phyloP scores from a whole-genome alignment of 2,797 vertebrate species.

The Chaetodon trifasciatus region DNA sequence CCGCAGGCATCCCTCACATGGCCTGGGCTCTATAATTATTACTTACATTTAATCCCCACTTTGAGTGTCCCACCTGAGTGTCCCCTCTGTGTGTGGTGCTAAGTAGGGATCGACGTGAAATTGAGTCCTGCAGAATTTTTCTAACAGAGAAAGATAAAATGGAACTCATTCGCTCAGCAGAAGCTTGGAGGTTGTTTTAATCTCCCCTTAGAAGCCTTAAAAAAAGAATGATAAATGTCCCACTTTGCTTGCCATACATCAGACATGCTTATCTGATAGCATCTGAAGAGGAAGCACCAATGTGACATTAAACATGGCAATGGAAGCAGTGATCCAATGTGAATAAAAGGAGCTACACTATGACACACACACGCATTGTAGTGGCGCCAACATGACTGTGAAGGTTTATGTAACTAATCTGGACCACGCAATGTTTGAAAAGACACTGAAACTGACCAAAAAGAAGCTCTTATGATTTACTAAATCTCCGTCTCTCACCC shows the following conservation, averaged over 20 bases:
- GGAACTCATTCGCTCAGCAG: slow-evolving; percentile 21
- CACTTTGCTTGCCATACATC: slow-evolving; percentile 22
- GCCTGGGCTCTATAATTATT: slow-evolving; percentile 66
- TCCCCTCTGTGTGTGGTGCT: slow-evolving; percentile 25
- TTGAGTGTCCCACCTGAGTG: slow-evolving; percentile 58
- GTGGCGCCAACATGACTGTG: slow-evolving; percentile 20
- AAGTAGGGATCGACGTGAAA: slow-evolving; percentile 17
- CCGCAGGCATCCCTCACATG: slow-evolving; percentile 62
- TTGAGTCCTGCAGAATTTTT: slow-evolving; percentile 26
- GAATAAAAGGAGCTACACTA: background rate
- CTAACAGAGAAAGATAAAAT: slow-evolving; percentile 31
- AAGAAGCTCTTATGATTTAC: slow-evolving; percentile 41
- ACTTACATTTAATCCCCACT: slow-evolving; percentile 67
- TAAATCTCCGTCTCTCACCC: slow-evolving; percentile 32
- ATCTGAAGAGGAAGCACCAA: slow-evolving; percentile 1
- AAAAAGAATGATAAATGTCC: slow-evolving; percentile 3
- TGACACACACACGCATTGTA: background rate
- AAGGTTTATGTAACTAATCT: slow-evolving; percentile 35
- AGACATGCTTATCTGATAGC: slow-evolving; percentile 25
- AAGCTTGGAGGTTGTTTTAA: slow-evolving; percentile 31
- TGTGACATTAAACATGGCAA: slow-evolving; percentile 13
- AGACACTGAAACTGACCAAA: slow-evolving; percentile 19
- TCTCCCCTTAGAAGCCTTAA: slow-evolving; percentile 24
- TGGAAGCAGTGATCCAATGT: slow-evolving; percentile 14
- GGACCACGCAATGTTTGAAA: slow-evolving; percentile 31